phyloP scores from a whole-genome alignment of 2,113 vertebrate species.

The Geothlypis trichas region DNA sequence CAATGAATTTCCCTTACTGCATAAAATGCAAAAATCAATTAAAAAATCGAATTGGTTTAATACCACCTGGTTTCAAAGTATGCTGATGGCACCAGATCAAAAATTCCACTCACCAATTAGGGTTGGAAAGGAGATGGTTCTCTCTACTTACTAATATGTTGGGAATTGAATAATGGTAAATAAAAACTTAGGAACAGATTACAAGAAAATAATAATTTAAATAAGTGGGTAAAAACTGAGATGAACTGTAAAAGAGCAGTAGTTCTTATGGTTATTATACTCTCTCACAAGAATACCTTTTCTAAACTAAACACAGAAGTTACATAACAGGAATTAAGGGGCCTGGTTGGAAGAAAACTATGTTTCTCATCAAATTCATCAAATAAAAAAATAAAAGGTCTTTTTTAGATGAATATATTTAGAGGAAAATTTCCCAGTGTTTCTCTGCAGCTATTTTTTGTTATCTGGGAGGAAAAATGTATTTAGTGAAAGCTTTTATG shows the following conservation, averaged over 20 bases:
- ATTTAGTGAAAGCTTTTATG: background rate
- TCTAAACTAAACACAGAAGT: background rate
- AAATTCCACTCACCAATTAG: background rate
- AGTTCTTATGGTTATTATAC: background rate
- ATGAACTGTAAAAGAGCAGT: background rate
- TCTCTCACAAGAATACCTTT: background rate
- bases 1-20: background rate
- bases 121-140: background rate
- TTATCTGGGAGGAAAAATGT: background rate
- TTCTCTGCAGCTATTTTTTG: background rate
- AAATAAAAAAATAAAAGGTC: background rate
- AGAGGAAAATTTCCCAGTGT: background rate
- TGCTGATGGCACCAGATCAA: background rate
- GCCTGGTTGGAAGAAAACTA: background rate
- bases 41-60: constrained; percentile 50
- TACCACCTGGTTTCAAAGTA: constrained; percentile 38
- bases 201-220: background rate
- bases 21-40: constrained; percentile 45
- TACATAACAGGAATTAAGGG: background rate
- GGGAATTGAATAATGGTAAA: background rate
- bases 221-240: background rate
- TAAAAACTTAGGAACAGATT: background rate
- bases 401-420: background rate
- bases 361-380: background rate
- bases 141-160: background rate